Evolutionary conservation across 2,113 vertebrate genomes (phyloP).

Genomic region (Donacobius atricapilla): DNA sequence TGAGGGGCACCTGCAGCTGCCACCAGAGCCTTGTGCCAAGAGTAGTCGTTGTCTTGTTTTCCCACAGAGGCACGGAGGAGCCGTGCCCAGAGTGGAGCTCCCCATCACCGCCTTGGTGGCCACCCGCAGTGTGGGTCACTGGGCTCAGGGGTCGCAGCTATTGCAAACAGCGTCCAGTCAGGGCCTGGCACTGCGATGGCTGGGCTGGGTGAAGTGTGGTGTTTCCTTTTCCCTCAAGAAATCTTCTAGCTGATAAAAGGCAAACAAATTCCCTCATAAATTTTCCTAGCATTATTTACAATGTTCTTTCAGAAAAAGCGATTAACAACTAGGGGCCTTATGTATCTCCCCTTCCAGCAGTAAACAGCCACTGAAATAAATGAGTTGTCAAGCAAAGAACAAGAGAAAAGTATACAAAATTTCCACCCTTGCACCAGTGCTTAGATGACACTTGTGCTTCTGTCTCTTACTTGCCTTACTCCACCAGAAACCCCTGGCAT

Average conservation of each 20-base stretch:
- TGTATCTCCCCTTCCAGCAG: neutral
- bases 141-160: rapidly evolving
- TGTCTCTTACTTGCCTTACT: neutral
- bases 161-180: rapidly evolving
- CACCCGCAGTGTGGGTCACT: rapidly evolving
- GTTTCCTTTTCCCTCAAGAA: neutral
- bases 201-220: rapidly evolving
- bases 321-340: neutral
- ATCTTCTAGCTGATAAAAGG: neutral
- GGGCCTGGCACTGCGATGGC: rapidly evolving
- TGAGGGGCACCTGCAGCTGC: neutral
- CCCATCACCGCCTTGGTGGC: rapidly evolving
- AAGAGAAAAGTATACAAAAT: neutral
- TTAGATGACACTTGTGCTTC: rapidly evolving
- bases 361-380: neutral
- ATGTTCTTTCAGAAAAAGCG: neutral
- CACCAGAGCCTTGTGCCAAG: rapidly evolving
- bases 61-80: rapidly evolving
- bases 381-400: neutral
- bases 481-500: neutral
- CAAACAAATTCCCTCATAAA: neutral
- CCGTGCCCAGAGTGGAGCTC: rapidly evolving
- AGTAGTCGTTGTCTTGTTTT: neutral
- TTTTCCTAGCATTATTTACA: neutral
- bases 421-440: neutral